Evolutionary conservation across 2,113 vertebrate genomes (phyloP).

Genomic region (Poeciliopsis prolifica): DNA sequence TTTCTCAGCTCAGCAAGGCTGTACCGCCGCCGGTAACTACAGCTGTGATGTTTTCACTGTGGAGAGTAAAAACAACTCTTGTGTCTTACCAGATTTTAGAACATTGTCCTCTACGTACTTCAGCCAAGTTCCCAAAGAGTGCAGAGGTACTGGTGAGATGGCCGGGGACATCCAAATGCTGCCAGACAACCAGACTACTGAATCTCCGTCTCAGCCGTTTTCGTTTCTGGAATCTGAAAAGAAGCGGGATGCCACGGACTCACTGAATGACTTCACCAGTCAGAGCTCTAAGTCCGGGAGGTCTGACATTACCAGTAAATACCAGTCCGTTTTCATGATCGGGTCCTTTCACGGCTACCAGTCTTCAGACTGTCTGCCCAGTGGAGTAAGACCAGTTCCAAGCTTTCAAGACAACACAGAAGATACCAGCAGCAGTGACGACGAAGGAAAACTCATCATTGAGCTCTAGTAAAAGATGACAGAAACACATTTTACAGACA

Average conservation of each 20-base stretch:
- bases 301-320: conserved; percentile 33
- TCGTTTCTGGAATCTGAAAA: not conserved
- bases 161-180: not conserved
- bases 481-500: not conserved
- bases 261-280: not conserved
- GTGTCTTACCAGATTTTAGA: conserved; percentile 4
- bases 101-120: not conserved
- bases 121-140: not conserved
- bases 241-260: not conserved
- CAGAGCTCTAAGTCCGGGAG: conserved; percentile 21
- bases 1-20: not conserved
- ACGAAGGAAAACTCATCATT: conserved; percentile 81
- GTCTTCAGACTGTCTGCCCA: conserved; percentile 27
- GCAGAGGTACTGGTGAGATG: not conserved
- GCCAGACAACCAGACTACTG: not conserved
- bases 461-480: conserved; percentile 65
- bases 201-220: conserved; percentile 8
- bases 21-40: not conserved
- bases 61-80: not conserved
- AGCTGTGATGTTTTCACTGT: not conserved
- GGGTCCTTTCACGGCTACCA: conserved; percentile 27
- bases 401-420: conserved; percentile 60
- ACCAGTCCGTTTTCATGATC: conserved; percentile 29
- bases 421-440: conserved; percentile 80
- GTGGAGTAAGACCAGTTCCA: conserved; percentile 41